Base-by-base conservation (phyloP, 2,113 vertebrate genomes). In the Callithrix jacchus region DNA sequence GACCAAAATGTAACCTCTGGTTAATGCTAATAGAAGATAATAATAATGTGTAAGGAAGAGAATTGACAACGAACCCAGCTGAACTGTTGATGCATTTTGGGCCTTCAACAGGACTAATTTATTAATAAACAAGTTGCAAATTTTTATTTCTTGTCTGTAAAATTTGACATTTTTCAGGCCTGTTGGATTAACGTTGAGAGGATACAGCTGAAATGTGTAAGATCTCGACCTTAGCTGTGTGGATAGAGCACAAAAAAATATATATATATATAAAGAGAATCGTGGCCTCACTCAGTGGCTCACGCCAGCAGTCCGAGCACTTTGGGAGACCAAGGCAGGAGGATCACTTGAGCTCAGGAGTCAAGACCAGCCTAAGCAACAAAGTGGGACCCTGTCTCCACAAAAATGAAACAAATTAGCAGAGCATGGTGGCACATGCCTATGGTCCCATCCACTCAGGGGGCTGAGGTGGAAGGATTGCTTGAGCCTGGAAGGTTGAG, bases 71-170 rank as follows among this genome's bases (percentile, higher is more conserved):
- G 93, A 93, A 87, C 79, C 93, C 79, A 93, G 45, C 73, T 81
- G 81, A 96, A 56, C 66, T 56, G 3, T 66, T 94, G 58, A 45
- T 91, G 30, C 20, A 64, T 66, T 87, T 66, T 91, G 56, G 76
- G 49, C 74, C 79, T 87, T 71, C 84, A 49, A 6, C 14, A n/a
- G 18, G 32, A 47, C 89, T 96, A 71, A 94, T 70, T 94, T 95
- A 80, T 93, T 94, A 95, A 87, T 86, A 91, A 86, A 80, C 25
- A 73, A 27, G 30, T 71, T 73, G 13, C 35, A 91, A 21, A 17
- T 68, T 94, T 95, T 68, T 89, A 37, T 94, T 90, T 96, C 91
- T 92, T 87, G 56, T 77, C 73, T 58, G 40, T 45, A 35, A 88
- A 61, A 56, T 58, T 93, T 84, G 73, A 68, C 25, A 35, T 79